Base-by-base conservation (phyloP, 2,113 vertebrate genomes). In the Phalacrocorax carbo region DNA sequence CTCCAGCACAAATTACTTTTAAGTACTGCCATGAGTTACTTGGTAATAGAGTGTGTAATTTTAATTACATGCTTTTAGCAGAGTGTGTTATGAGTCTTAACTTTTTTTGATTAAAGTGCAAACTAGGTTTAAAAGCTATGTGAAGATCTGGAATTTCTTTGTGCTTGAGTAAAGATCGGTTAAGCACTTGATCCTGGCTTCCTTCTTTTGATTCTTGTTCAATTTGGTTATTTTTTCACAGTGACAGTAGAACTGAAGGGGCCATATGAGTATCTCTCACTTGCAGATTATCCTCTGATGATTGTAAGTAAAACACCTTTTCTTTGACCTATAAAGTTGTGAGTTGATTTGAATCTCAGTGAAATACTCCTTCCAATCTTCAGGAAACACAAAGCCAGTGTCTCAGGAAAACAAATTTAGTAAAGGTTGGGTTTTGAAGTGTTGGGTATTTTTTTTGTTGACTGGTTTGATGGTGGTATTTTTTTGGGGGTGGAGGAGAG, bases 221-320 rank as follows among this genome's bases (percentile, higher is more conserved):
- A 60, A 18, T 89, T 78, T 94, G n/a, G 49, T 95, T 77, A 61
- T 98, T 36, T 98, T 96, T 98, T 97, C 84, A 77, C 97, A 99
- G 99, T 99, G 99, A 99, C 97, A 68, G 98, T 99, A 91, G 98
- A 99, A 98, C 98, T 99, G 97, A 99, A 98, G 93, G 99, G 99
- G 57, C 98, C 99, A 0, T 99, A 99, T 97, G 99, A 99, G 52
- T 99, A 99, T 91, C 99, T 99, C 48, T 99, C 99, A 5, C 99
- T 99, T 83, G 99, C 99, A 94, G 99, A 99, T 92, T 99, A 99
- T 97, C 99, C 99, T 38, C 97, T 99, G 65, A 99, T 99, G 99
- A 99, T 99, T 98, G 99, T 99, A 96, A 97, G 98, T 98, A 78
- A 82, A 95, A 10, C 60, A 96, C 16, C 11, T 92, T 86, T 94